A percentile compares a stretch with the other conserved stretches of the same genome.
Evolutionary conservation across 2,113 vertebrate species (phyloP).

Genomic region (Aegotheles bennettii): DNA sequence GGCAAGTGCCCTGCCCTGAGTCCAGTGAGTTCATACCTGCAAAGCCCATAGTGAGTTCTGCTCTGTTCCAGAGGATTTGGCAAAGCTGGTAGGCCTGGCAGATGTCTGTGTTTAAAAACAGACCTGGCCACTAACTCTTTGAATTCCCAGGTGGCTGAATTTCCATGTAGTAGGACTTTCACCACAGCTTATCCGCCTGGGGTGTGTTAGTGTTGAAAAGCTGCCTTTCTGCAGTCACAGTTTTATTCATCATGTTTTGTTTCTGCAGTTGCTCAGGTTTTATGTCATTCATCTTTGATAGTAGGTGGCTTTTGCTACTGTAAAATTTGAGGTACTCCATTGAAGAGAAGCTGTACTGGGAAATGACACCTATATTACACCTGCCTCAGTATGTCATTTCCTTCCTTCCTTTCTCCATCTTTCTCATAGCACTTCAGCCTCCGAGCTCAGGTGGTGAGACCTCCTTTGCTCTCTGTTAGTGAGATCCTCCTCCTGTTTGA

Average conservation of each 20-base stretch:
- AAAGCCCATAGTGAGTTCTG: neutral
- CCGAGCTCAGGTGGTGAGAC: neutral
- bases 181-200: neutral
- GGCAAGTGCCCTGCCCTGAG: neutral
- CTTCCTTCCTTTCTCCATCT: neutral
- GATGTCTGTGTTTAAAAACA: slow-evolving; percentile 37
- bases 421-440: neutral
- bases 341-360: neutral
- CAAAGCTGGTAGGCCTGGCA: neutral
- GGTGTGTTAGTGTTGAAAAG: neutral
- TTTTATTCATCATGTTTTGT: slow-evolving; percentile 8
- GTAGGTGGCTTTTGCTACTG: neutral
- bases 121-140: neutral
- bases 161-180: slow-evolving; percentile 23
- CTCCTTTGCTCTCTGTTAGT: neutral
- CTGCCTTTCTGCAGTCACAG: neutral
- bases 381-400: neutral
- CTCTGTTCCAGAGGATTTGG: neutral
- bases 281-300: neutral
- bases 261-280: neutral
- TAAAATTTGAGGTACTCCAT: neutral
- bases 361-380: neutral
- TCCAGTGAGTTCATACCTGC: neutral
- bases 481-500: neutral
- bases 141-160: slow-evolving; percentile 27